These are phyloP conservation scores for Carabus problematicus DNA, from an alignment of 2,888 invertebrate genomes.

Conservation along the genomic window DNA sequence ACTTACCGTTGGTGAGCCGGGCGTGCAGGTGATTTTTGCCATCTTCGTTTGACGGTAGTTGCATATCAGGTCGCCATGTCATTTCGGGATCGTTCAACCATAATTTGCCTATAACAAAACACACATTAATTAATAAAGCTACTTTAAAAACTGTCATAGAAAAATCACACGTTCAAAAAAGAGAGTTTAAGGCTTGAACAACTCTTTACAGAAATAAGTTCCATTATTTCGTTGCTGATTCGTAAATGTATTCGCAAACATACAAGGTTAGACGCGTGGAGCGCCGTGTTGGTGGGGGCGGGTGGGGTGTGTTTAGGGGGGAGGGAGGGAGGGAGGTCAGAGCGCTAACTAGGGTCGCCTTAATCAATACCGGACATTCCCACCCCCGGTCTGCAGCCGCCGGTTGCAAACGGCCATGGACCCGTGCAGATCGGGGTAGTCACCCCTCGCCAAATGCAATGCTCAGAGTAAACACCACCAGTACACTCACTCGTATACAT, in stretches of 20 bases:
- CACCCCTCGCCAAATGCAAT: conserved; percentile 46
- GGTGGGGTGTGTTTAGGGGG: no score
- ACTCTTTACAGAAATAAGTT: no score
- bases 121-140: neutral
- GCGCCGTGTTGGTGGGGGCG: neutral
- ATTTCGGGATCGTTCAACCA: conserved; percentile 61
- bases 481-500: no score
- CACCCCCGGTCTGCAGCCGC: conserved; percentile 48
- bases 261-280: conserved; percentile 1
- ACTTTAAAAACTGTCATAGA: neutral
- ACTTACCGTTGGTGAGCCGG: conserved; percentile 60
- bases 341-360: conserved; percentile 61
- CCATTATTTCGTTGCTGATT: no score
- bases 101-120: conserved; percentile 58
- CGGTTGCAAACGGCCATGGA: conserved; percentile 32
- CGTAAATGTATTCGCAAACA: neutral
- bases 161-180: no score
- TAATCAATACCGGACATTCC: conserved; percentile 58
- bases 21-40: conserved; percentile 60
- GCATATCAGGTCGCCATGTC: conserved; percentile 59
- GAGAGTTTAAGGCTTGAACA: no score
- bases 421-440: conserved; percentile 49
- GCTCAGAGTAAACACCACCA: no score
- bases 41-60: conserved; percentile 58
- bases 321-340: conserved; percentile 46